Base-by-base conservation (phyloP, 64 coral and sea anemone genomes). In the Montipora capricornis region DNA sequence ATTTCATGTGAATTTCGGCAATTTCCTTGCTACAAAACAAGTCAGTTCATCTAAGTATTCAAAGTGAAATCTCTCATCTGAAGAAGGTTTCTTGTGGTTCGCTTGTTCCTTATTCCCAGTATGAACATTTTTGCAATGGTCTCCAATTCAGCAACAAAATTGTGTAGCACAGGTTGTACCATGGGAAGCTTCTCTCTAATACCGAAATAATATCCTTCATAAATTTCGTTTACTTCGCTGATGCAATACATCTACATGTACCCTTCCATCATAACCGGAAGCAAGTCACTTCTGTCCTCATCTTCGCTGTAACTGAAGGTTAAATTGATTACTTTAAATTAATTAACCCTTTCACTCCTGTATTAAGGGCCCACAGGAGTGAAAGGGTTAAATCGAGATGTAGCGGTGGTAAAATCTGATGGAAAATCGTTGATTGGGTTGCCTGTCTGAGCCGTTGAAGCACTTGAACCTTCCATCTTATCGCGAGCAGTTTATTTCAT, bases 191-290 rank as follows among this genome's bases (percentile, higher is more conserved):
- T 87, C 8, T 75, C 61, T 5, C 93, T 79, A 73, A 60, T 53
- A 20, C 80, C 87, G 26, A 95, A 95, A 4, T 76, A 77, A 78
- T 77, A 90, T 13, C 75, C 15, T 90, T 90, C 88, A 29, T 95
- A 95, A 74, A 82, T 95, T 20, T 83, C 71, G 19, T 94, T 94
- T 4, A 89, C 83, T 66, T 88, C 85, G 5, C 83, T 77, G 8
- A 80, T 82, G 55, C 79, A 89, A 69, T 79, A 52, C 1, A 37
- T 37, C 1, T 37, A 37, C 37, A 37, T 37, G 37, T 37, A 37
- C 37, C 55, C 24, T 5, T 88, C 67, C 49, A 94, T 14, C 49
- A 94, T 77, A 46, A 94, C 80, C 12, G 73, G 49, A 48, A 9
- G 60, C 60, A 0, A 64, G 37, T 37, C 37, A 37, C 37, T 37